These are phyloP conservation scores for Cheilosia pagana DNA, from an alignment of 2,888 invertebrate species.

Conservation along the genomic window DNA sequence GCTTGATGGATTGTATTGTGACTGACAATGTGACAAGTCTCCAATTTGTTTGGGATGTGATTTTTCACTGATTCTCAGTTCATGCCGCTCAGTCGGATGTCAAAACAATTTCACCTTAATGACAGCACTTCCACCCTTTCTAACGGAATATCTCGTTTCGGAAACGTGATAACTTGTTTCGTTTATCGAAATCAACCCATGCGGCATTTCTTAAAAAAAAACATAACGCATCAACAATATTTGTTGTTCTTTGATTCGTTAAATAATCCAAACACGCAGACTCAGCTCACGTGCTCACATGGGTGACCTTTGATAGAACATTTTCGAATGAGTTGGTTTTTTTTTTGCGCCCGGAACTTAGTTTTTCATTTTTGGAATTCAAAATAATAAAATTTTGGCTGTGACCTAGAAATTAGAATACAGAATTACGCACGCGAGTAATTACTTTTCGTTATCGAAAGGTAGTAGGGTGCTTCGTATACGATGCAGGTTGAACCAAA, in stretches of 20 bases:
- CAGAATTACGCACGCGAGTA: not conserved
- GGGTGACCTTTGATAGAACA: constrained; percentile 31
- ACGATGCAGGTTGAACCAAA: not conserved
- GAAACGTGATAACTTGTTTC: constrained; percentile 15
- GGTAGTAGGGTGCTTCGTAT: not conserved
- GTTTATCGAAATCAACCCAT: not conserved
- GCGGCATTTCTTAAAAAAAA: constrained; percentile 21
- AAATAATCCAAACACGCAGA: constrained; percentile 47
- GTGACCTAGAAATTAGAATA: not conserved
- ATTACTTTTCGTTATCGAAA: not conserved
- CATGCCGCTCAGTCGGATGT: constrained; percentile 3
- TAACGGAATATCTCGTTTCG: constrained; percentile 7
- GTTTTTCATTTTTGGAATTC: constrained; percentile 13
- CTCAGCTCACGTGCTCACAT: constrained; percentile 41
- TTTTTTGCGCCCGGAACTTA: constrained; percentile 15
- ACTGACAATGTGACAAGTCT: too few species aligned
- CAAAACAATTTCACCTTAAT: constrained; percentile 32
- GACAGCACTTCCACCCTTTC: constrained; percentile 23
- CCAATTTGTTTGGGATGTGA: not conserved
- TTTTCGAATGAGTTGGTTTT: constrained; percentile 12
- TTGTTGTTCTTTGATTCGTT: constrained; percentile 28
- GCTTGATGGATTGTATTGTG: too few species aligned
- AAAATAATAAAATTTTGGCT: not conserved
- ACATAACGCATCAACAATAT: not conserved
- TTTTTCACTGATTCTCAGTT: not conserved